A percentile compares a stretch with the other conserved stretches of the same genome.
These are phyloP conservation scores for Pterostichus niger DNA, from an alignment of 2,888 invertebrate genomes.

Conservation along the genomic window DNA sequence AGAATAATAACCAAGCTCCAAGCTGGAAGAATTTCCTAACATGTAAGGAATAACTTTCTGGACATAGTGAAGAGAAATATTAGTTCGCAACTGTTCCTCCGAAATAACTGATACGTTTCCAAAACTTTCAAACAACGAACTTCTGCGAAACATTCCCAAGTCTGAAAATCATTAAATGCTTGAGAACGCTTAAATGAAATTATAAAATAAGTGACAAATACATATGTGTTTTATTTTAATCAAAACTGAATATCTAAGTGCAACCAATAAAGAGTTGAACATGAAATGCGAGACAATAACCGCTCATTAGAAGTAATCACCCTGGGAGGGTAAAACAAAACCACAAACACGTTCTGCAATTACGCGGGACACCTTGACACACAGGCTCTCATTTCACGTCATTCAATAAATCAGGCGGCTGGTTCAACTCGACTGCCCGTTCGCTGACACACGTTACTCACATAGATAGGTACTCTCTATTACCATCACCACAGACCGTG, in stretches of 20 bases:
- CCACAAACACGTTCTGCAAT: constrained; percentile 60
- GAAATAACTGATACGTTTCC: constrained; percentile 50
- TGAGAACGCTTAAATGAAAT: constrained; percentile 2
- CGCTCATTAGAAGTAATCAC: constrained; percentile 58
- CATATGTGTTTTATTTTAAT: constrained; percentile 18
- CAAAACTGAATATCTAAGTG: constrained; percentile 1
- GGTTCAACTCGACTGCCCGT: not conserved
- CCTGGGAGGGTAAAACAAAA: constrained; percentile 46
- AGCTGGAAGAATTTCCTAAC: constrained; percentile 12
- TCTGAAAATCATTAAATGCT: constrained; percentile 31
- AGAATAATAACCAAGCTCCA: constrained; percentile 22
- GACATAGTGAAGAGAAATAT: constrained; percentile 50
- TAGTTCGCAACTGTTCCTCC: constrained; percentile 36
- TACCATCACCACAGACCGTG: not conserved
- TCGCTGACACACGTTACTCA: constrained; percentile 16
- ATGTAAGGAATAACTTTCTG: constrained; percentile 22
- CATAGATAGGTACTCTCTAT: constrained; percentile 15
- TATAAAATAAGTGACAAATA: constrained; percentile 8
- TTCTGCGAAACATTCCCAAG: constrained; percentile 14
- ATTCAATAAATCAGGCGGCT: constrained; percentile 58
- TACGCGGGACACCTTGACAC: constrained; percentile 57
- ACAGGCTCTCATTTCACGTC: constrained; percentile 57
- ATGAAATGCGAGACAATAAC: constrained; percentile 47
- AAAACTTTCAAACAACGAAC: constrained; percentile 25
- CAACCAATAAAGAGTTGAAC: not conserved